These are phyloP conservation scores for Eudemis profundana DNA, from an alignment of 2,888 invertebrate genomes.

Conservation along the genomic window DNA sequence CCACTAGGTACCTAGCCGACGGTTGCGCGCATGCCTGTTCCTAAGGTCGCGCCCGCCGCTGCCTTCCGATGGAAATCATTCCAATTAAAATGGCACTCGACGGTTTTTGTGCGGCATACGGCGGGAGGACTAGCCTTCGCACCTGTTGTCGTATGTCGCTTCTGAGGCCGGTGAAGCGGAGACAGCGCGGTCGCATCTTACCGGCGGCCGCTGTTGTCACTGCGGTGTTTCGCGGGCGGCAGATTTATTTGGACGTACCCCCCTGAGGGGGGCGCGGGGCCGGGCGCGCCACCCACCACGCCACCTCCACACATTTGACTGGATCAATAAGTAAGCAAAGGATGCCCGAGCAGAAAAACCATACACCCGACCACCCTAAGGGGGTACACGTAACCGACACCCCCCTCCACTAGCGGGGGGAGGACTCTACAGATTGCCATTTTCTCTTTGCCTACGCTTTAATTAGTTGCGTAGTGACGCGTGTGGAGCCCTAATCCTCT, in stretches of 20 bases:
- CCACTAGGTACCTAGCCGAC: conserved; percentile 67
- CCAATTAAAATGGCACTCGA: conserved; percentile 72
- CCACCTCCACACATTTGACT: conserved; percentile 86
- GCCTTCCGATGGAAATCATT: conserved; percentile 73
- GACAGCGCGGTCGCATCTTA: conserved; percentile 83
- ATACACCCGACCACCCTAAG: conserved; percentile 85
- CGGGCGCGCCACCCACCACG: conserved; percentile 81
- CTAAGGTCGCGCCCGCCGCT: conserved; percentile 73
- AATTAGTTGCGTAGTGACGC: conserved; percentile 86
- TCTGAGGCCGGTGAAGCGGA: conserved; percentile 56
- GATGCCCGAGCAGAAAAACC: conserved; percentile 87
- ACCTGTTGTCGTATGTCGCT: conserved; percentile 46
- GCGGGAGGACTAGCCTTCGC: conserved; percentile 31
- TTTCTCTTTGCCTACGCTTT: conserved; percentile 86
- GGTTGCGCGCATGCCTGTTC: conserved; percentile 80
- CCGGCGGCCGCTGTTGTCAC: conserved; percentile 83
- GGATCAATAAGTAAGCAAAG: conserved; percentile 87
- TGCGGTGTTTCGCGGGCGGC: conserved; percentile 86
- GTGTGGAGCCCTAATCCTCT: conserved; percentile 80
- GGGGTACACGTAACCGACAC: conserved; percentile 86
- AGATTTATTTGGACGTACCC: conserved; percentile 86
- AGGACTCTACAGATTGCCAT: conserved; percentile 85
- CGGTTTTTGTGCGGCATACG: conserved; percentile 50
- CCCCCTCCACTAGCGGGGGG: conserved; percentile 84
- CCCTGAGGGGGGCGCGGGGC: conserved; percentile 74